These are phyloP conservation scores for Brachystomella parvula DNA, from an alignment of 1,140 invertebrate species.

Conservation along the genomic window DNA sequence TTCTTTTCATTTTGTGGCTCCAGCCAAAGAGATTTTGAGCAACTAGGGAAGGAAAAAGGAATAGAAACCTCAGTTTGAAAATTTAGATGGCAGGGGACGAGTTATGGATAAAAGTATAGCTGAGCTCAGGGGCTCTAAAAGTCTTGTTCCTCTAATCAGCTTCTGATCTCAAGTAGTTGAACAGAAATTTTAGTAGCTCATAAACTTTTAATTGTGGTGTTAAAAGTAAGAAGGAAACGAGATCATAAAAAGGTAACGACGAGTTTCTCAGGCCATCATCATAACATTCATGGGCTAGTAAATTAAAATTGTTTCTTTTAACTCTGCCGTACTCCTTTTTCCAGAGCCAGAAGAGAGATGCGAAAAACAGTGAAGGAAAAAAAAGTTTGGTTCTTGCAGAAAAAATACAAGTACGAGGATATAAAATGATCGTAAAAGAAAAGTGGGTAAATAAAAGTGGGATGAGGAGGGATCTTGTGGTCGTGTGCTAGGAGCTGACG, in stretches of 20 bases:
- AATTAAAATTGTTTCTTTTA: background rate
- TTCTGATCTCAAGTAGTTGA: constrained; percentile 1
- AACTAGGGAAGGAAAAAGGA: no score
- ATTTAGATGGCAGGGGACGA: constrained; percentile 1
- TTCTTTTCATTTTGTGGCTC: background rate
- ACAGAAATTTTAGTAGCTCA: constrained; percentile 2
- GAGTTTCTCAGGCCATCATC: background rate
- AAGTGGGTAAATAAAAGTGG: constrained; percentile 11
- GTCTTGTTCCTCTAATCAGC: background rate
- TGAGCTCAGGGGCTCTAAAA: background rate
- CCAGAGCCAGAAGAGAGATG: background rate
- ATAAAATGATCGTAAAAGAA: constrained; percentile 11
- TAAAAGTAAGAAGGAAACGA: background rate
- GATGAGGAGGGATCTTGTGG: constrained; percentile 1
- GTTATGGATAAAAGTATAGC: background rate
- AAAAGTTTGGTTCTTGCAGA: background rate
- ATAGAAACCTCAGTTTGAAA: no score
- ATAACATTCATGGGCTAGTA: background rate
- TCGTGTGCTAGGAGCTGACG: no score
- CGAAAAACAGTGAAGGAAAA: background rate
- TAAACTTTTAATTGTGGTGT: constrained; percentile 6
- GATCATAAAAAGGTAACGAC: constrained; percentile 3
- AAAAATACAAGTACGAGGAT: no score
- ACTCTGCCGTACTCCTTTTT: background rate
- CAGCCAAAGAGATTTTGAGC: background rate